Base-by-base conservation (phyloP, 2,797 vertebrate genomes). In the Benthosema pterotum region DNA sequence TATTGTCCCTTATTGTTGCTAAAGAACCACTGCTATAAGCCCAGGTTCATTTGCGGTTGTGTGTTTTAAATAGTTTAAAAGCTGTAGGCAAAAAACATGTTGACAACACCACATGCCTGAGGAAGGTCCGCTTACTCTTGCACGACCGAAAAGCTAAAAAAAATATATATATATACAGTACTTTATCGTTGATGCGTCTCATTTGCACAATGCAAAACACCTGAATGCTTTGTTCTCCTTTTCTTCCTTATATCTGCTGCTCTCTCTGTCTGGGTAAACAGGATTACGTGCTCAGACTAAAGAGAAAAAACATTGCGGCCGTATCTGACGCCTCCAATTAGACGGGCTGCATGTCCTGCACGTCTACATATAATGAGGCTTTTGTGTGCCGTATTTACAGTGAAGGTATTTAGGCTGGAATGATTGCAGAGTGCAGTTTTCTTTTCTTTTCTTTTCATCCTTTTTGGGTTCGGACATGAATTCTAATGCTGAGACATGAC, bases 241-340 rank as follows among this genome's bases (percentile, higher is more conserved):
- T 51, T 18, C 16, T 43, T 62, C 51, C 42, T 16, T 55, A 22
- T 51, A 58, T 61, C 69, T 68, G 52, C 74, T 61, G 67, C 75
- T 85, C 69, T 59, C 67, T 77, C 57, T 83, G 78, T 72, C 82
- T 76, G 63, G 63, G 70, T 80, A 78, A 83, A 82, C 80, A 53
- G 69, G 51, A 61, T 83, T 79, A 83, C 85, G 79, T 32, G 78
- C 77, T 84, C 74, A 84, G 86, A 90, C 82, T 72, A 78, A 63
- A 74, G n/a, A 79, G 82, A 82, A 69, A 79, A 74, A 75, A 60
- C 71, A 14, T 65, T 25, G 42, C 83, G 76, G 74, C 72, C 71
- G 80, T 54, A 72, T 70, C 84, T 90, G 89, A 88, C 85, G 84
- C 72, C 6, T 47, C 59, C 85, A 83, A 84, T 89, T 89, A 88